A percentile compares a stretch with the other conserved stretches of the same genome.
phyloP scores from a whole-genome alignment of 2,113 vertebrate species.

The Sciurus niger region DNA sequence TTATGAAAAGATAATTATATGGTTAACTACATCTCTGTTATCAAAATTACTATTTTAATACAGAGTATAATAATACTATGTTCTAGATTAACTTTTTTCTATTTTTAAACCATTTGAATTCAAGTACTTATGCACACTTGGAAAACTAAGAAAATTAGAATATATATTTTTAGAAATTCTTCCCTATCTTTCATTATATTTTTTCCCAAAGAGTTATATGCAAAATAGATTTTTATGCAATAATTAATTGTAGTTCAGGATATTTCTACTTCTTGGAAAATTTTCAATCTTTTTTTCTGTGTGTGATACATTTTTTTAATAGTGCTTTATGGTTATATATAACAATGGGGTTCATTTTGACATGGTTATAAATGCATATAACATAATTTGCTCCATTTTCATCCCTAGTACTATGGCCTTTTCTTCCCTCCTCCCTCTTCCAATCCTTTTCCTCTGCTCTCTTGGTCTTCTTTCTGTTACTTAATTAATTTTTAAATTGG shows the following conservation, averaged over 20 bases:
- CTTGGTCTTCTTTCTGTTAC: too few relatives aligned
- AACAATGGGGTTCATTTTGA: too few relatives aligned
- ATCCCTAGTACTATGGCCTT: too few relatives aligned
- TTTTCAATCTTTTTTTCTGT: not conserved
- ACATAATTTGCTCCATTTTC: too few relatives aligned
- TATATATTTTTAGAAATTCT: not conserved
- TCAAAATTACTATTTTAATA: slow-evolving; percentile 1
- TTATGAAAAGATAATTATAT: not conserved
- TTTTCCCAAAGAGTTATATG: not conserved
- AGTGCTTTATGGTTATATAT: too few relatives aligned
- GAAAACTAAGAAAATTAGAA: slow-evolving; percentile 54
- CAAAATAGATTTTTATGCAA: slow-evolving; percentile 21
- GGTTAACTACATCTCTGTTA: not conserved
- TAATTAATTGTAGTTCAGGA: slow-evolving; percentile 19
- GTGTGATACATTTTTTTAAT: too few relatives aligned
- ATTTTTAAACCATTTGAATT: not conserved
- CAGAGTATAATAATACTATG: not conserved
- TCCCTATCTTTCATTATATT: not conserved
- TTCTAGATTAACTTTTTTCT: not conserved
- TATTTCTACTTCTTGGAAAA: slow-evolving; percentile 40
- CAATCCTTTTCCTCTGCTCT: too few relatives aligned
- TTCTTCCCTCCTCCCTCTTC: too few relatives aligned
- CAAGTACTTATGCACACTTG: not conserved
- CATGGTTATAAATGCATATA: too few relatives aligned
- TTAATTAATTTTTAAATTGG: too few relatives aligned